Evolutionary conservation across 2,797 vertebrate genomes (phyloP).

Genomic region (Serranus cabrilla): DNA sequence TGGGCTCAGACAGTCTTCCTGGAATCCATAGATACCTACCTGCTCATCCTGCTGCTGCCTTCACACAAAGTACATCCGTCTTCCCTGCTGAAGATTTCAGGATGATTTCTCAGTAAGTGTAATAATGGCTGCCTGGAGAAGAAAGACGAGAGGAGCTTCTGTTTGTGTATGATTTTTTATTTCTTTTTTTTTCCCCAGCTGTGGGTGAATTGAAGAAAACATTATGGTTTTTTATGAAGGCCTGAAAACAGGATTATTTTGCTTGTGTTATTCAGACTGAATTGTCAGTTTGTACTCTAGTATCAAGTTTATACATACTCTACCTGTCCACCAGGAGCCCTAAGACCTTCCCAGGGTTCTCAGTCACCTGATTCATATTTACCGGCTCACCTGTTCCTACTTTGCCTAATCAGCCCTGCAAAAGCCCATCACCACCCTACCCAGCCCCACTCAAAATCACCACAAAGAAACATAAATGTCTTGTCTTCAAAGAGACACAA

Average conservation of each 20-base stretch:
- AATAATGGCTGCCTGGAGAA: constrained; percentile 34
- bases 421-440: too few relatives aligned
- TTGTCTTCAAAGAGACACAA: too few relatives aligned
- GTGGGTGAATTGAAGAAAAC: neutral
- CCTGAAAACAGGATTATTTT: neutral
- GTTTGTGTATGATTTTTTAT: constrained; percentile 14
- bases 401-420: too few relatives aligned
- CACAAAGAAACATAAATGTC: too few relatives aligned
- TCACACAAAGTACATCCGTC: constrained; percentile 29
- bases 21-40: constrained; percentile 34
- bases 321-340: too few relatives aligned
- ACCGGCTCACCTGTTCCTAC: too few relatives aligned
- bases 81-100: constrained; percentile 46
- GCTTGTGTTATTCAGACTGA: neutral
- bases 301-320: too few relatives aligned
- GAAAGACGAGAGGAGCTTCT: constrained; percentile 6
- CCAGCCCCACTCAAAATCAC: too few relatives aligned
- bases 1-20: constrained; percentile 14
- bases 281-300: too few relatives aligned
- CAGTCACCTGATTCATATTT: too few relatives aligned
- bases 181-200: constrained; percentile 11
- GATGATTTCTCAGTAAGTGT: constrained; percentile 41
- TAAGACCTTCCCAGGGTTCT: too few relatives aligned
- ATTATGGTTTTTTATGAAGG: neutral
- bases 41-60: constrained; percentile 26